Percentiles rank a stretch among this genome's conserved stretches.
Conservation (phyloP, 2,113 vertebrate genomes). For the Phyllostomus discolor region DNA sequence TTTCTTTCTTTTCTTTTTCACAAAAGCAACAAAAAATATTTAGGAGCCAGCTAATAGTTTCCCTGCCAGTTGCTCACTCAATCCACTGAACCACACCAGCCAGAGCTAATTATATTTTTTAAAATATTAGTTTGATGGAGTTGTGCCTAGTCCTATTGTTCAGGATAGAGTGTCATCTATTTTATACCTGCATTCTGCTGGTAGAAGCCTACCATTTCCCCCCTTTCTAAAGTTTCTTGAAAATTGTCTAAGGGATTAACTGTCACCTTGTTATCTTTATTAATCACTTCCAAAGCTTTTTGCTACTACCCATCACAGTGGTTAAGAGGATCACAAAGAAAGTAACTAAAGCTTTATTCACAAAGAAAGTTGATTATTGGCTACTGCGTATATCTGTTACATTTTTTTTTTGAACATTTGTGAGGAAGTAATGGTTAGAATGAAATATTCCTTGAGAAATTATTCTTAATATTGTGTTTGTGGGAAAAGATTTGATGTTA, state of each 20-base stretch:
- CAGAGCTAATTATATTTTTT: too few relatives aligned
- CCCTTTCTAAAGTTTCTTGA: background rate
- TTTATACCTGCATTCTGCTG: background rate
- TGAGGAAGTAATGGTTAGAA: background rate
- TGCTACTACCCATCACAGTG: background rate
- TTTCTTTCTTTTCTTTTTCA: background rate
- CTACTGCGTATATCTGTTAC: background rate
- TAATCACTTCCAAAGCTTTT: constrained; percentile 39
- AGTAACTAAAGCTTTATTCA: constrained; percentile 19
- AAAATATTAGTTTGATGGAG: background rate
- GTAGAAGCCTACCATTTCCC: background rate
- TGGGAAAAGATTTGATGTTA: background rate
- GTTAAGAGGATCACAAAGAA: constrained; percentile 36
- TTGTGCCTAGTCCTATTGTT: background rate
- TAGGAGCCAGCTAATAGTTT: background rate
- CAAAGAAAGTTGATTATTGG: background rate
- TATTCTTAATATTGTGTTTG: background rate
- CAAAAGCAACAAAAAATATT: background rate
- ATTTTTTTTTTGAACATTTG: background rate
- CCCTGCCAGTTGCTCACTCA: background rate
- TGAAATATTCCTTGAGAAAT: constrained; percentile 11
- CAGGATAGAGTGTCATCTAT: background rate
- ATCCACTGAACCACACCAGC: too few relatives aligned
- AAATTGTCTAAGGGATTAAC: constrained; percentile 33
- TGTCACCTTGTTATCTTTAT: constrained; percentile 29